Evolutionary conservation across 2,113 vertebrate genomes (phyloP), one percentile per base, ranked within the genome.

Genomic region (Psephotus haematonotus): DNA sequence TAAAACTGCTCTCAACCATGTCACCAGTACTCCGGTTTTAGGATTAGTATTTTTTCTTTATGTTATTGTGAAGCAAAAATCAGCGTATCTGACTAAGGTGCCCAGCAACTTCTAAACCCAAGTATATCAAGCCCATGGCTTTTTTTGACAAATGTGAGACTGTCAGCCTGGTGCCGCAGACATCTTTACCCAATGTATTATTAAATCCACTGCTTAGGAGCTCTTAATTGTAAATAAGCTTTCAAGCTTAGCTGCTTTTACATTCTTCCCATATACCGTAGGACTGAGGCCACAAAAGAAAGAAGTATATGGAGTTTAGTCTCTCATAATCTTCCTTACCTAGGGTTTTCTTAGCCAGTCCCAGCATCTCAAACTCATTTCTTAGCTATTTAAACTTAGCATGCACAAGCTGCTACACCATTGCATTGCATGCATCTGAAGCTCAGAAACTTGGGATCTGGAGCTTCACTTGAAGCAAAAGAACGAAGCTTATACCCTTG

Each of bases 11-110:
- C 27, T 65, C 23, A 60, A 35, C 41, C 59, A 55, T 39, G 23
- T 7, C 75, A 65, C 7, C 24, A 16, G 63, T 50, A 41, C 8
- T 64, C 7, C 7, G 14, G 5, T 2, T 68, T 82, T 28, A 74
- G 17, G 25, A 72, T 0, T 0, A 29, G 59, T 13, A 16, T 1
- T 0, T 3, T 69, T 78, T 33, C 64, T 67, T 67, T 52, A 50
- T n/a, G 19, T 6, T 49, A 37, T 22, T 39, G 43, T 39, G n/a
- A 80, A 85, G 33, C 18, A 84, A 81, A 90, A 84, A 47, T 33
- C 39, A 63, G 4, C 1, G 1, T 64, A 55, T 29, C 9, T 64
- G 22, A 50, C 10, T 25, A 31, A 63, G 31, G 9, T 43, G 27
- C 6, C 13, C 33, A 84, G 37, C 11, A 88, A n/a, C 4, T 55